Evolutionary conservation across 2,113 vertebrate genomes (phyloP), one percentile per base, ranked within the genome.

Genomic region (Pitta sordida): DNA sequence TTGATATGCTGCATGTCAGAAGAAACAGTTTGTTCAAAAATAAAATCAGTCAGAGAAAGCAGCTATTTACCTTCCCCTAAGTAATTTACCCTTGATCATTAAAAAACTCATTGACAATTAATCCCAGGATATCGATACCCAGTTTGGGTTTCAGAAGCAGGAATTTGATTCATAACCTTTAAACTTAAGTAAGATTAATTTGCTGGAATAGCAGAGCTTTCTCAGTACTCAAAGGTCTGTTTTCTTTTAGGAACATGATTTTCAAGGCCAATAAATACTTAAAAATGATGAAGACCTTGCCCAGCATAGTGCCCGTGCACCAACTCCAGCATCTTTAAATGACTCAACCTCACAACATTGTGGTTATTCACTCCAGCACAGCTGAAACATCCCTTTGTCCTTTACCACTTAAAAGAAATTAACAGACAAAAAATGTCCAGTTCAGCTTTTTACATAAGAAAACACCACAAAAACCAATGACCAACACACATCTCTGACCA

Each of bases 181-280:
- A 85, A 88, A 46, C 60, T 79, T 59, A 59, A 55, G 18, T 44
- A 46, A 87, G 89, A 88, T 85, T 71, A 85, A 90, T 39, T 49
- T n/a, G 46, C 32, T 67, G 67, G 73, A 59, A 39, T 16, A 87
- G 83, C 82, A 73, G 49, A 80, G 44, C 48, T 26, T 78, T 53
- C 55, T 73, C 56, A 43, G 34, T 37, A 34, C 18, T 59, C 27
- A 56, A 58, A 86, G 63, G 36, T 59, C 69, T 90, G 69, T 93
- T 94, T 90, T 53, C 79, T 91, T 91, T 75, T 34, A 37, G n/a
- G 48, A 82, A 71, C 30, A 5, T 49, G n/a, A 62, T 86, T 86
- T 70, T 86, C 64, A 94, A 95, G 83, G 86, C 67, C 80, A 73
- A 80, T 56, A 76, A 83, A 92, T 75, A 83, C 73, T 56, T 63